These are phyloP conservation scores for Tragelaphus oryx DNA, from an alignment of 2,797 vertebrate genomes.

Conservation along the genomic window DNA sequence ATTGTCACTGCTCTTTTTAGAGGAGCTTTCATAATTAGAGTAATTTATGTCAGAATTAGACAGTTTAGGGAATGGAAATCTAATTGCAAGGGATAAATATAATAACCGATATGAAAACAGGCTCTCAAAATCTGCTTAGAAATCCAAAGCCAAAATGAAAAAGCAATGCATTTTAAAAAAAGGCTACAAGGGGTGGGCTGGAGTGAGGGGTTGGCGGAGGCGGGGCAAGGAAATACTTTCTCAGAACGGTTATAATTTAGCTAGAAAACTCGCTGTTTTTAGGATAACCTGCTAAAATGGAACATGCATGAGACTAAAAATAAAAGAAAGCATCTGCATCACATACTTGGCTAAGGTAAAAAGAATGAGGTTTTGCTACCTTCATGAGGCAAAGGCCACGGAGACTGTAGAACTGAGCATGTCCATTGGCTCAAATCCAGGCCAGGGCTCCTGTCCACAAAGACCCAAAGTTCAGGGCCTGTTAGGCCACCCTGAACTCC, in stretches of 20 bases:
- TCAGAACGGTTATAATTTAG: slow-evolving; percentile 18
- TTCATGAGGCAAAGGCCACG: background rate
- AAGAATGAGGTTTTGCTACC: background rate
- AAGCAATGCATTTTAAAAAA: background rate
- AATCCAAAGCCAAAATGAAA: slow-evolving; percentile 36
- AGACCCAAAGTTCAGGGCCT: background rate
- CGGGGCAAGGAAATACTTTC: background rate
- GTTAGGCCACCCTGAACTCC: background rate
- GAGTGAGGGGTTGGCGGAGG: background rate
- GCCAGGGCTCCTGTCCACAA: background rate
- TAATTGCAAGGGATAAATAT: slow-evolving; percentile 18
- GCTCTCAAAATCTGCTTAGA: slow-evolving; percentile 43
- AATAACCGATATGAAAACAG: background rate
- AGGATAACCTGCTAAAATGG: background rate
- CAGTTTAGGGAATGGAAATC: slow-evolving; percentile 42
- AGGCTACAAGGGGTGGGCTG: background rate
- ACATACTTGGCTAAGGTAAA: background rate
- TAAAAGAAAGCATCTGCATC: background rate
- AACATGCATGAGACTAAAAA: background rate
- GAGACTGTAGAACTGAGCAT: background rate
- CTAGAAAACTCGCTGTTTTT: background rate
- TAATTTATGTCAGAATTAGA: slow-evolving; percentile 4
- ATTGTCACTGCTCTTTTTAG: background rate
- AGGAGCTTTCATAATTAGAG: slow-evolving; percentile 17
- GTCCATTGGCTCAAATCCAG: background rate